Percentiles rank a stretch among this genome's conserved stretches.
Conservation (phyloP, 2,113 vertebrate species). For the Paedocypris sp. region DNA sequence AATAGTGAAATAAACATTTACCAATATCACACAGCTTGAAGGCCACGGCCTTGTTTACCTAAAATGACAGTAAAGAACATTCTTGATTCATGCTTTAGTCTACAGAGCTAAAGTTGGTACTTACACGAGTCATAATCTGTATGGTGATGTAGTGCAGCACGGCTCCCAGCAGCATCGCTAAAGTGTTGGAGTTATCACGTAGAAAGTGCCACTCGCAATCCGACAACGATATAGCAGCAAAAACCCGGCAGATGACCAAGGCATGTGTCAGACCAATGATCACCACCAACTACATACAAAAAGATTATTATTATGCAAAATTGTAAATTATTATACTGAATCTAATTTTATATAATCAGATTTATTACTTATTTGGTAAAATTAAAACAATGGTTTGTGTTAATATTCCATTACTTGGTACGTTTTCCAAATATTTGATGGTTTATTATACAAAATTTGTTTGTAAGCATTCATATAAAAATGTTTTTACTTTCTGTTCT, state of each 20-base stretch:
- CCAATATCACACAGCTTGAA: slow-evolving; percentile 73
- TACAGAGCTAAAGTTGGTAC: no score
- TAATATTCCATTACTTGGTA: no score
- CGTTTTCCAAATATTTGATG: no score
- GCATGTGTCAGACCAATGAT: slow-evolving; percentile 72
- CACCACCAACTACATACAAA: slow-evolving; percentile 62
- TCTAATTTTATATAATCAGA: no score
- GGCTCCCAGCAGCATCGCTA: slow-evolving; percentile 65
- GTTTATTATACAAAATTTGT: no score
- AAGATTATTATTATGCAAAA: no score
- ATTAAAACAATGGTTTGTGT: no score
- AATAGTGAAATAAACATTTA: slow-evolving; percentile 44
- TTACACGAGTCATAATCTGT: slow-evolving; percentile 70
- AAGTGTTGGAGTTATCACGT: slow-evolving; percentile 53
- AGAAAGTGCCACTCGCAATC: slow-evolving; percentile 45
- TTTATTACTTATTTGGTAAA: no score
- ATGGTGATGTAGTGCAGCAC: slow-evolving; percentile 82
- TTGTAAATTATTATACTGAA: no score
- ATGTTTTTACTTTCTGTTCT: no score
- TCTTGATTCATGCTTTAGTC: no score
- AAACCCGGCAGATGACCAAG: slow-evolving; percentile 74
- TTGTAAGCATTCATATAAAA: no score
- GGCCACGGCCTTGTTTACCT: slow-evolving; percentile 75
- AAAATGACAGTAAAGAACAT: not conserved
- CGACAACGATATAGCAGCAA: slow-evolving; percentile 54